Conservation (phyloP, 2,797 vertebrate species). For the Alca torda region DNA sequence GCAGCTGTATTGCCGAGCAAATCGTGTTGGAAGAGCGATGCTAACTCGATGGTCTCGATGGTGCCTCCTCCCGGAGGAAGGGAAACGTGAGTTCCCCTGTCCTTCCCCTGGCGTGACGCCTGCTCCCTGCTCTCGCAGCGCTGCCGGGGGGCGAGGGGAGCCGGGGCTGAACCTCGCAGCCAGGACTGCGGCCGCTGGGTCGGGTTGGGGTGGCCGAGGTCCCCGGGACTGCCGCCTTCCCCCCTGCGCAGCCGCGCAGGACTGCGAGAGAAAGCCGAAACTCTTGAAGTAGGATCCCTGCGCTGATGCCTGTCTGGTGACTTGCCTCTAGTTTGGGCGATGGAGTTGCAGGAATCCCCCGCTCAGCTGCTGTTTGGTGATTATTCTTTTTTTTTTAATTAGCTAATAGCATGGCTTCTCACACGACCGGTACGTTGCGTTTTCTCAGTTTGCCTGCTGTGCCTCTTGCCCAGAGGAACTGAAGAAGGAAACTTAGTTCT, state of each 20-base stretch:
- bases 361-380: neutral
- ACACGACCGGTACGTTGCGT: neutral
- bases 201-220: neutral
- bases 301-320: neutral
- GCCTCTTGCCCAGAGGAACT: conserved; percentile 53
- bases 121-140: neutral
- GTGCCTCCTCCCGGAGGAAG: neutral
- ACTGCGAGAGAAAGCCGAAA: neutral
- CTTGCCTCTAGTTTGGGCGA: rapidly evolving
- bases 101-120: neutral
- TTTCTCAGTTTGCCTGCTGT: conserved; percentile 58
- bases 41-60: rapidly evolving
- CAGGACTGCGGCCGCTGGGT: neutral
- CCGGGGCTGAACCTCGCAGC: neutral
- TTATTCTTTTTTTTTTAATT: neutral
- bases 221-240: neutral
- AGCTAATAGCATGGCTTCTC: neutral
- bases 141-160: neutral
- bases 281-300: neutral
- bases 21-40: neutral
- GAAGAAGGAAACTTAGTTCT: conserved; percentile 24
- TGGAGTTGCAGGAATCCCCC: neutral
- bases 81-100: neutral
- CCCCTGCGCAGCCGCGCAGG: neutral
- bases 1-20: neutral